Base-by-base conservation (phyloP, 2,113 vertebrate genomes). In the Meriones unguiculatus region DNA sequence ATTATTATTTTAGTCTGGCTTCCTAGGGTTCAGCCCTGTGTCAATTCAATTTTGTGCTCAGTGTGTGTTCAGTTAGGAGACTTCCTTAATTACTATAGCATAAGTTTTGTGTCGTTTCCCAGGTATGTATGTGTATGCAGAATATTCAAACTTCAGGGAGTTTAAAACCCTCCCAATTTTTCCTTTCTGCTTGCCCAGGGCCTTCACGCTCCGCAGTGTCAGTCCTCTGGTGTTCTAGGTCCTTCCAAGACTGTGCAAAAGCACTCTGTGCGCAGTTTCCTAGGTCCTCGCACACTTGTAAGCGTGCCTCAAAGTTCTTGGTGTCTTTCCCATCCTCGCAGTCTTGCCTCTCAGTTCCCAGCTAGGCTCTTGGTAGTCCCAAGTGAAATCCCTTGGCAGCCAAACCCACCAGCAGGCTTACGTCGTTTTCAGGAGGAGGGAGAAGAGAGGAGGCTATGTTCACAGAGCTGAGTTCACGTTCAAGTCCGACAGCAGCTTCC, bases 211-310 rank as follows among this genome's bases (percentile, higher is more conserved):
- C 25, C 77, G 72, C 14, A 11, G 30, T 28, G n/a, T 65, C 52
- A 52, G 52, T 5, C 38, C 35, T 11, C 15, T 18, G 1, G 62
- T 57, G n/a, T 14, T 15, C 93, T 9, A 18, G 12, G 30, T 54
- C 89, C n/a, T 22, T 18, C 30, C 76, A 15, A 52, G 11, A 10
- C 20, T 72, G 64, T 3, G 2, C 32, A 32, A 14, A 14, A 77
- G 38, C 65, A 18, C 73, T 46, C 59, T 52, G 41, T 14, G 4
- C 38, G 41, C 32, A n/a, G 38, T 54, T 41, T 10, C 28, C 78
- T 0, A 64, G 38, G 25, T 0, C 28, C 91, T 64, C 57, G 0
- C 17, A 41, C 76, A 50, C 3, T 2, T 0, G 18, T 14, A 12
- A 0, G 6, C 3, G 4, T 35, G 20, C 46, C 35, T 80, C 72